Evolutionary conservation across 2,888 invertebrate species (phyloP), one percentile per base, ranked within the genome.

Genomic region (Sympetrum striolatum): DNA sequence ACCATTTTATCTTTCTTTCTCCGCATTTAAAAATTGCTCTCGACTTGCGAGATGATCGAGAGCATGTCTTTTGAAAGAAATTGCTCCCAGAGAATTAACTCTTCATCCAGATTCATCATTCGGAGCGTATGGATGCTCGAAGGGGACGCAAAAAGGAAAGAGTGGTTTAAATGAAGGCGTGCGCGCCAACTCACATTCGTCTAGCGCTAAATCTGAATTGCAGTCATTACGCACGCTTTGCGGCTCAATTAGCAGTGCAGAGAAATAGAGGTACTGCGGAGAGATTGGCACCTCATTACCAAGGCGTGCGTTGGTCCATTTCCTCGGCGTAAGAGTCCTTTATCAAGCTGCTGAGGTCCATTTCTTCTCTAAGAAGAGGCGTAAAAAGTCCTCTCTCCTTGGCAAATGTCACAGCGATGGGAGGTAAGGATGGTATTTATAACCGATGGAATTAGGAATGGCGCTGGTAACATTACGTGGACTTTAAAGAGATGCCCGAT

Each of bases 211-310:
- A 35, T 86, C 35, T 12, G 64, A n/a, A 58, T 53, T 35, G 39
- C 31, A 37, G 60, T 86, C 86, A 86, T 86, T 86, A 86, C 60
- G 35, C 60, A 64, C 60, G 60, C 53, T 60, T 86, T 64, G 60
- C 86, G 37, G n/a, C 86, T 86, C 86, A 86, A 86, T 86, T 86
- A 86, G 64, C 37, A 60, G 60, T 35, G 60, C 60, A 64, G 39
- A 60, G n/a, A 39, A 37, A 35, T 82, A 35, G 82, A 58, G 82
- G 82, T 53, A 58, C 82, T 22, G 58, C 58, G 31, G 25, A 15
- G 82, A 82, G 82, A 82, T 82, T 86, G 86, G 86, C 86, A 86
- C 60, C 86, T 86, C 86, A 86, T 86, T 86, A 86, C 86, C 60
- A 37, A 31, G 58, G 31, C 86, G 86, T 64, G 35, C 58, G 86